Evolutionary conservation across 2,888 invertebrate species (phyloP).

Genomic region (Pseudanteris insignis): DNA sequence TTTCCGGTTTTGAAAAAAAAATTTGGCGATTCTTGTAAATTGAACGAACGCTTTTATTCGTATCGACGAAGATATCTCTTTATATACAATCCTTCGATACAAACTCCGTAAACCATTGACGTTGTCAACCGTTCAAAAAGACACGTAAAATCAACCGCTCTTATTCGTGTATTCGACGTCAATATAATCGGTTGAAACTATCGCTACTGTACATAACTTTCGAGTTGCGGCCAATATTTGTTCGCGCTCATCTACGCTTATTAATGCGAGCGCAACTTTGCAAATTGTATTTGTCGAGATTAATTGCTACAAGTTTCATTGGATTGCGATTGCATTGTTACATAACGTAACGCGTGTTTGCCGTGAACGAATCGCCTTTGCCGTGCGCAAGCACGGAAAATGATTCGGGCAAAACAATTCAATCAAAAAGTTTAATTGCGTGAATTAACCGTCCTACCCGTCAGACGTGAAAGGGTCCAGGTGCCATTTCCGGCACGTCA

Average conservation of each 20-base stretch:
- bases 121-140: too few relatives aligned
- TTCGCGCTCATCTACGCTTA: constrained; percentile 4
- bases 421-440: constrained; percentile 11
- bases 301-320: constrained; percentile 19
- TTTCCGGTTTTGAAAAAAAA: too few relatives aligned
- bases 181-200: background rate
- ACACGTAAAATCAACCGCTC: too few relatives aligned
- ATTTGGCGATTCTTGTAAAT: too few relatives aligned
- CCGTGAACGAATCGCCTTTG: constrained; percentile 8
- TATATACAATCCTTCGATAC: too few relatives aligned
- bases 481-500: too few relatives aligned
- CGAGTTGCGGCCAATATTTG: constrained; percentile 9
- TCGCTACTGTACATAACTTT: constrained; percentile 11
- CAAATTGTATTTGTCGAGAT: constrained; percentile 1
- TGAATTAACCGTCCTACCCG: constrained; percentile 1
- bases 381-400: too few relatives aligned
- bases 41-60: too few relatives aligned
- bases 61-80: too few relatives aligned
- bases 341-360: constrained; percentile 10
- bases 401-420: constrained; percentile 2
- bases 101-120: too few relatives aligned
- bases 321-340: constrained; percentile 17
- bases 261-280: constrained; percentile 4
- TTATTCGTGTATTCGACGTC: too few relatives aligned
- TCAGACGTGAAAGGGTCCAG: too few relatives aligned